These are phyloP conservation scores for Fregetta grallaria DNA, from an alignment of 2,113 vertebrate species.

Conservation along the genomic window DNA sequence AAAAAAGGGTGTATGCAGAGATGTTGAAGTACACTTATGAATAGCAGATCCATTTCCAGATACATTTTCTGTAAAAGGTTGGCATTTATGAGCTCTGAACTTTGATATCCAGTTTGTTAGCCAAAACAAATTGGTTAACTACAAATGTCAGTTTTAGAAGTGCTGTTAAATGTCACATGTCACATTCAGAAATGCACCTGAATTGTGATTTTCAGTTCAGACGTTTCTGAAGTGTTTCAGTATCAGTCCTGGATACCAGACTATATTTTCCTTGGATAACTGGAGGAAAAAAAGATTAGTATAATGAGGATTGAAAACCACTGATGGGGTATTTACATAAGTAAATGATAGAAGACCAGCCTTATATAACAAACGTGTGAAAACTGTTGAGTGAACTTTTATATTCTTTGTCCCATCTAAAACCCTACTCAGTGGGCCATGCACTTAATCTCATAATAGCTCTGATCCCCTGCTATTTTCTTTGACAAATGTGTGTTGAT, in stretches of 20 bases:
- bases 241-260: not conserved
- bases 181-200: not conserved
- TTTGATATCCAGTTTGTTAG: not conserved
- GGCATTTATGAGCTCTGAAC: not conserved
- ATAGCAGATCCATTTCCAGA: not conserved
- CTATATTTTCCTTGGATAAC: conserved; percentile 7
- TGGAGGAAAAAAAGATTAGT: conserved; percentile 31
- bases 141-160: conserved; percentile 5
- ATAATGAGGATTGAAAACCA: conserved; percentile 52
- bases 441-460: conserved; percentile 89
- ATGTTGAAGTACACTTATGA: not conserved
- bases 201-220: conserved; percentile 40
- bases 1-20: not conserved
- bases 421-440: conserved; percentile 76
- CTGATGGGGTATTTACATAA: conserved; percentile 61
- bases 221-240: conserved; percentile 31
- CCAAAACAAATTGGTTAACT: conserved; percentile 2
- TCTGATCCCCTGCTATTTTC: conserved; percentile 80
- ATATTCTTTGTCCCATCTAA: conserved; percentile 82
- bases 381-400: conserved; percentile 79
- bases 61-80: not conserved
- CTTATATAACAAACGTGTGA: conserved; percentile 73
- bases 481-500: conserved; percentile 83
- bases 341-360: conserved; percentile 62
- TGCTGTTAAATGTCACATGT: not conserved